phyloP scores from a whole-genome alignment of 2,888 invertebrate species.

The Machimus rusticus region DNA sequence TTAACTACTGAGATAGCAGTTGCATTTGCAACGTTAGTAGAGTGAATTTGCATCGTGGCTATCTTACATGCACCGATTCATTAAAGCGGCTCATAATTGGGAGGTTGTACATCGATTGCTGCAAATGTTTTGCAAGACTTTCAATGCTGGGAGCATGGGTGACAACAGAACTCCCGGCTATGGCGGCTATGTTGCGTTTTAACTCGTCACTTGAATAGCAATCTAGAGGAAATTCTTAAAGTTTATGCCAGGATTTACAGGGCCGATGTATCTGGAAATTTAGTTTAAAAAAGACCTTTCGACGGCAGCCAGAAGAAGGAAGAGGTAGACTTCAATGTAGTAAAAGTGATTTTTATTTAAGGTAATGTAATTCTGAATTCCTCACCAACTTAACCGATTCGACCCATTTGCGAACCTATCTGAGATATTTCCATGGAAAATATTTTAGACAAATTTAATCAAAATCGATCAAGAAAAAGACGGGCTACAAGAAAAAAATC shows the following conservation, averaged over 20 bases:
- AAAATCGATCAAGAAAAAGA: no score
- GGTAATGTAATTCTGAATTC: no score
- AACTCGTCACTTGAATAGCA: not conserved
- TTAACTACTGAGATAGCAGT: not conserved
- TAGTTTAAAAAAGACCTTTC: no score
- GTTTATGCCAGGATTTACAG: not conserved
- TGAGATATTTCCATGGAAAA: no score
- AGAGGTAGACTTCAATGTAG: no score
- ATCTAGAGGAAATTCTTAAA: not conserved
- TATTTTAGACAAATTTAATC: no score
- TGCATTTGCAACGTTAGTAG: not conserved
- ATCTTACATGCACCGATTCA: slow-evolving; percentile 12
- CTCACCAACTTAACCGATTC: no score
- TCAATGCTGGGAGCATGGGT: slow-evolving; percentile 25
- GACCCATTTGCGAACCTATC: no score
- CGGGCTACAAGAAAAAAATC: no score
- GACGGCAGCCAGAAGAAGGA: no score
- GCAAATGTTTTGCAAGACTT: slow-evolving; percentile 19
- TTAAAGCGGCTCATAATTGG: slow-evolving; percentile 31
- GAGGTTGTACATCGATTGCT: slow-evolving; percentile 30
- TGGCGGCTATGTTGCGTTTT: not conserved
- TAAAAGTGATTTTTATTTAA: no score
- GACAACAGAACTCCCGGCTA: not conserved
- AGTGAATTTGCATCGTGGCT: slow-evolving; percentile 22
- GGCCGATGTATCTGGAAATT: not conserved